Conservation (phyloP, 2,797 vertebrate genomes). For the Coregonus suidteri region DNA sequence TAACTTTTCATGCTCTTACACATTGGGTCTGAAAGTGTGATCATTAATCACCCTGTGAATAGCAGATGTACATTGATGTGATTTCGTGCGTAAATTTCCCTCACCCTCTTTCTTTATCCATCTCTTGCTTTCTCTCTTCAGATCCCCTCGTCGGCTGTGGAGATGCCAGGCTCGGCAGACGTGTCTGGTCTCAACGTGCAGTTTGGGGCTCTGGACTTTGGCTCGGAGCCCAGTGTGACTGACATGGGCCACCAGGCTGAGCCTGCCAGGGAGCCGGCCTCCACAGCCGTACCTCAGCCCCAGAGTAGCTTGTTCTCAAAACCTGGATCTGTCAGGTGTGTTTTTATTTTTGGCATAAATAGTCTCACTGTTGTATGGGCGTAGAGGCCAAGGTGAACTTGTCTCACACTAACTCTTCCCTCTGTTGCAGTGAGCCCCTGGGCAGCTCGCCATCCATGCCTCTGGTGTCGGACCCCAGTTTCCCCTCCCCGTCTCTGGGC, state of each 20-base stretch:
- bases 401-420: background rate
- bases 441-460: conserved; percentile 83
- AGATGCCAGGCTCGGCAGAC: conserved; percentile 94
- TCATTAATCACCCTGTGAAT: no score
- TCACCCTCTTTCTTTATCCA: no score
- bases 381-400: background rate
- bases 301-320: conserved; percentile 89
- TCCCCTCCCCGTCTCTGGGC: conserved; percentile 85
- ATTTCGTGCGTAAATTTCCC: no score
- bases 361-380: background rate
- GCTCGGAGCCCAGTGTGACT: conserved; percentile 82
- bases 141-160: conserved; percentile 94
- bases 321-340: conserved; percentile 82
- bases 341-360: background rate
- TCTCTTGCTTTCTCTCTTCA: conserved; percentile 53
- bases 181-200: conserved; percentile 92
- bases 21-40: no score
- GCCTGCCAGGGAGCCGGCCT: conserved; percentile 70
- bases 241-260: conserved; percentile 82
- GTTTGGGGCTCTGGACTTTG: conserved; percentile 96
- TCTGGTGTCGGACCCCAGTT: conserved; percentile 81
- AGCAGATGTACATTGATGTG: no score
- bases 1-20: no score
- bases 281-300: conserved; percentile 55
- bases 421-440: conserved; percentile 82